phyloP scores from a whole-genome alignment of 1,140 invertebrate species.

The Aphis gossypii region DNA sequence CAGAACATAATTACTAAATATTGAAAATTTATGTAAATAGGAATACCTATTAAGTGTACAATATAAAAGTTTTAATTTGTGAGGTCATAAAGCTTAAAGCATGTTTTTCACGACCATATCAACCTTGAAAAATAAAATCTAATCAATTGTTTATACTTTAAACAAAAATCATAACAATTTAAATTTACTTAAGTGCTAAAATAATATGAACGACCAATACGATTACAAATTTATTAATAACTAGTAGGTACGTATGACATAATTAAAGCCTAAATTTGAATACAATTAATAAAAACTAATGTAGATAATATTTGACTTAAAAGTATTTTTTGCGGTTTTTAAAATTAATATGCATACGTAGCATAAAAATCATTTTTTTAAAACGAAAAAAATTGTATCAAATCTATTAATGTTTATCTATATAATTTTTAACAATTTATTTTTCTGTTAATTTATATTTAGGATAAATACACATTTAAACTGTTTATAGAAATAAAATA shows the following conservation, averaged over 20 bases:
- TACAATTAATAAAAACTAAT: background rate
- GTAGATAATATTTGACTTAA: background rate
- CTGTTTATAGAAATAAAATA: background rate
- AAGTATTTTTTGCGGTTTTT: background rate
- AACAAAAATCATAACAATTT: background rate
- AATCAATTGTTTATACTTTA: conserved; percentile 20
- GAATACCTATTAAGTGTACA: background rate
- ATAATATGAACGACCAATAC: background rate
- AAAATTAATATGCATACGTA: background rate
- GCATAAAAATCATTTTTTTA: background rate
- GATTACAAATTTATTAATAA: background rate
- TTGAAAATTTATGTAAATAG: background rate
- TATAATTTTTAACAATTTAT: background rate
- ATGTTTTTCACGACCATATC: conserved; percentile 34
- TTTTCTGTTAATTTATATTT: background rate
- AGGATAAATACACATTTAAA: background rate
- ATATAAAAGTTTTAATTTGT: background rate
- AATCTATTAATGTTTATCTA: background rate
- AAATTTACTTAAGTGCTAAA: background rate
- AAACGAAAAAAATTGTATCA: background rate
- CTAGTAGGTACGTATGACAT: background rate
- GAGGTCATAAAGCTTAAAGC: background rate
- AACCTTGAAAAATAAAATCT: conserved; percentile 37
- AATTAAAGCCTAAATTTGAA: background rate
- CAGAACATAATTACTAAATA: background rate